phyloP scores from a whole-genome alignment of 92 coral and sea anemone species.

The Zoanthus sociatus region DNA sequence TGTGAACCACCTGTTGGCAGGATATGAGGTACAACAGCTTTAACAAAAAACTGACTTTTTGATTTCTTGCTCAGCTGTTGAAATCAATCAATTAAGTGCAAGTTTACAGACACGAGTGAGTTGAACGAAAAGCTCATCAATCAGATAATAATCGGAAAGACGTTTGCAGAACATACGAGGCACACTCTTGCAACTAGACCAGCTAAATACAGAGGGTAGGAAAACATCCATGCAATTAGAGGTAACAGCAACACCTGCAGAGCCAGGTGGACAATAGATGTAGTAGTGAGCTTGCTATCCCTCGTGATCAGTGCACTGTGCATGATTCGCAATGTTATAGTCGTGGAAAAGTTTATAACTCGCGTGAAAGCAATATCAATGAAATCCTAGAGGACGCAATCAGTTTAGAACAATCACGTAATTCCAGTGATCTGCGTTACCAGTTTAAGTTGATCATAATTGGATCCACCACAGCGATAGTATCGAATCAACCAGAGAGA shows the following conservation, averaged over 20 bases:
- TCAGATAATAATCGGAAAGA: slow-evolving; percentile 48
- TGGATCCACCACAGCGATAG: slow-evolving; percentile 40
- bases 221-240: slow-evolving; percentile 35
- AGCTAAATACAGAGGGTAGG: slow-evolving; percentile 36
- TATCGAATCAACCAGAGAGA: background rate
- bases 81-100: slow-evolving; percentile 42
- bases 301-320: slow-evolving; percentile 26
- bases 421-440: slow-evolving; percentile 16
- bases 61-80: slow-evolving; percentile 57
- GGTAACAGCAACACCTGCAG: background rate
- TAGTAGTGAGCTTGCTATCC: slow-evolving; percentile 26
- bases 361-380: slow-evolving; percentile 9
- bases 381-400: background rate
- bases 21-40: slow-evolving; percentile 54
- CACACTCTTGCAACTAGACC: slow-evolving; percentile 53
- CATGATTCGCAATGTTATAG: slow-evolving; percentile 51
- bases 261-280: slow-evolving; percentile 42
- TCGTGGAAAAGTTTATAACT: slow-evolving; percentile 58
- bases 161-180: slow-evolving; percentile 65
- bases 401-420: slow-evolving; percentile 33
- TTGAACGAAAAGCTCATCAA: slow-evolving; percentile 53
- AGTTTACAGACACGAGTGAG: slow-evolving; percentile 31
- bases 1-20: slow-evolving; percentile 48
- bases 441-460: slow-evolving; percentile 53
- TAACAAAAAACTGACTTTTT: slow-evolving; percentile 38